Percentiles rank a stretch among this genome's conserved stretches.
These are phyloP conservation scores for Gandaritis pyraliata DNA, from an alignment of 2,888 invertebrate species.

Conservation along the genomic window DNA sequence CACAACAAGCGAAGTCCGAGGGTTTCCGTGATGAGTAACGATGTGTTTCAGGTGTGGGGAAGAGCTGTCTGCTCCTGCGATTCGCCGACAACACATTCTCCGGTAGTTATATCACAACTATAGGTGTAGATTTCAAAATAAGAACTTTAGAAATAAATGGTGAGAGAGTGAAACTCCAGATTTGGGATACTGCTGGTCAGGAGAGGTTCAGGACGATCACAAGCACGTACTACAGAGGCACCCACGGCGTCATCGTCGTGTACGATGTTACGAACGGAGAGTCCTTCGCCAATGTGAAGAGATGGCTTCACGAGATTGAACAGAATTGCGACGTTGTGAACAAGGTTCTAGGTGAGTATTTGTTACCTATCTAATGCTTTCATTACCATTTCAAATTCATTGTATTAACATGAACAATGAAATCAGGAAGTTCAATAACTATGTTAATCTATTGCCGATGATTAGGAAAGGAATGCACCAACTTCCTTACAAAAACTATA, in stretches of 20 bases:
- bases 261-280: slow-evolving; percentile 99
- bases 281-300: slow-evolving; percentile 99
- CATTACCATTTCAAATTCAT: slow-evolving; percentile 10
- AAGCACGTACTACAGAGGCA: slow-evolving; percentile 99
- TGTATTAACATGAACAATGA: slow-evolving; percentile 14
- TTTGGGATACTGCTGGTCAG: slow-evolving; percentile 99
- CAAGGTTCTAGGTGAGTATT: slow-evolving; percentile 94
- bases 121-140: slow-evolving; percentile 99
- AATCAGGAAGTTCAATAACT: slow-evolving; percentile 38
- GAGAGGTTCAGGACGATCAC: slow-evolving; percentile 99
- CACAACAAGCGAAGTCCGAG: slow-evolving; percentile 61
- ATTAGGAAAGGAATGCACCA: slow-evolving; percentile 32
- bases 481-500: slow-evolving; percentile 26
- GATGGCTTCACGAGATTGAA: slow-evolving; percentile 99
- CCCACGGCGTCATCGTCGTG: slow-evolving; percentile 99
- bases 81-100: slow-evolving; percentile 99
- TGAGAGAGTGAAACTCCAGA: slow-evolving; percentile 96
- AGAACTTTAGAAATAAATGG: slow-evolving; percentile 97
- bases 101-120: slow-evolving; percentile 99
- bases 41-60: slow-evolving; percentile 95
- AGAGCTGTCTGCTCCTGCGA: slow-evolving; percentile 97
- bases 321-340: slow-evolving; percentile 99
- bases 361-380: slow-evolving; percentile 14
- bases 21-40: slow-evolving; percentile 56
- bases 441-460: slow-evolving; percentile 36